Percentiles rank a stretch among this genome's conserved stretches.
Conservation (phyloP, 2,888 invertebrate species). For the Orthosia cruda region DNA sequence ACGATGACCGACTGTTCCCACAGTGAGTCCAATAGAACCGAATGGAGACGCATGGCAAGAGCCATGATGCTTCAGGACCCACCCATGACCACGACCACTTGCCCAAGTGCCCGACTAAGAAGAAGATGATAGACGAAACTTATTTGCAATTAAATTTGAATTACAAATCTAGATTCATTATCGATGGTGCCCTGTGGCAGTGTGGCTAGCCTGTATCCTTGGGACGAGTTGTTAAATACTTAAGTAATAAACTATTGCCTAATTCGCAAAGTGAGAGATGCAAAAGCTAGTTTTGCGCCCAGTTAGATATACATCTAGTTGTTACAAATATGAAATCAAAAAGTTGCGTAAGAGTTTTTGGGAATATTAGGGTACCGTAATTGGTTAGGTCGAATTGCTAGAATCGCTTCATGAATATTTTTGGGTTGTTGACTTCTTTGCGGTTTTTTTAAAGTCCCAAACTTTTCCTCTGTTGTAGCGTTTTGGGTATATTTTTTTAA, state of each 20-base stretch:
- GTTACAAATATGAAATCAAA: constrained; percentile 22
- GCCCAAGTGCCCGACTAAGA: no score
- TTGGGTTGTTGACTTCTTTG: no score
- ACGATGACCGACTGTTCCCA: no score
- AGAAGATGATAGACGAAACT: no score
- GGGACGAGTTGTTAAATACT: constrained; percentile 12
- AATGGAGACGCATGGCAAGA: no score
- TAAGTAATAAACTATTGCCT: constrained; percentile 29
- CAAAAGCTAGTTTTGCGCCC: constrained; percentile 33
- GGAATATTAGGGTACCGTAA: constrained; percentile 23
- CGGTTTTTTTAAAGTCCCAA: background rate
- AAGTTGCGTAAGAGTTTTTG: constrained; percentile 28
- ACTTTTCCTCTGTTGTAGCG: no score
- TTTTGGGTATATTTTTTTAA: background rate
- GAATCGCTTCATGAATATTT: background rate
- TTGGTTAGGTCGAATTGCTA: background rate
- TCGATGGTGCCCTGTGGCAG: background rate
- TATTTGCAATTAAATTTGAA: background rate
- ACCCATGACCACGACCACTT: no score
- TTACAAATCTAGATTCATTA: background rate
- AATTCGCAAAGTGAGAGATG: constrained; percentile 27
- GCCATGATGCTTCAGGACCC: no score
- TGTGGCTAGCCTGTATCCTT: constrained; percentile 10
- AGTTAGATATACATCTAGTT: constrained; percentile 50
- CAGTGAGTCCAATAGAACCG: no score